Base-by-base conservation (phyloP, 2,113 vertebrate genomes). In the Etia nguti region DNA sequence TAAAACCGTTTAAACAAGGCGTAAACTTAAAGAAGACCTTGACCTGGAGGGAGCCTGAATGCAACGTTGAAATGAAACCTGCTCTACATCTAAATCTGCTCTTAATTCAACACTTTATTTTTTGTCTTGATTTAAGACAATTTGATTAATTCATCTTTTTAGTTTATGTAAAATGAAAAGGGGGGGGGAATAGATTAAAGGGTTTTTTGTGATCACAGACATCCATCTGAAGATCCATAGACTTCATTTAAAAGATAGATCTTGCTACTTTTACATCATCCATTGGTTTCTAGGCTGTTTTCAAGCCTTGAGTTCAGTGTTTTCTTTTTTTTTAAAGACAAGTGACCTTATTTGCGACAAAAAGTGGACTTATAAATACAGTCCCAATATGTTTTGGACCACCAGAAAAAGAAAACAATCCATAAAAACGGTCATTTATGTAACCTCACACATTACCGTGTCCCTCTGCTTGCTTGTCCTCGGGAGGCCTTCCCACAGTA, bases 401-500 rank as follows among this genome's bases (percentile, higher is more conserved):
- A 41, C 65, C 3, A 70, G 2, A 43, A 43, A 43, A 70, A 43
- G 38, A 26, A 43, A 43, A 38, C 2, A 43, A 16, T 4, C 10
- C 31, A n/a, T 65, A n/a, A 65, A 38, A 38, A 65, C 8, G 1
- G 34, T 65, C 9, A 38, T 38, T 38, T 38, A 38, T 38, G 36
- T 36, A 31, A 65, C 31, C 20, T 81, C 20, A 48, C 22, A 60
- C 22, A 90, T 81, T 56, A 81, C 22, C 6, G 4, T 75, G 18
- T 48, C 50, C 81, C 55, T 56, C 50, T 13, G 12, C 60, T 38
- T 18, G 4, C 79, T 59, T 57, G 3, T 10, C 38, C 65, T 24
- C 70, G 46, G 65, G 57, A 85, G 68, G 79, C 22, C 31, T 38
- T 54, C 38, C 77, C 43, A 79, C 62, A 70, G 24, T 56, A 81